These are phyloP conservation scores for Brachyrhaphis roseni DNA, from an alignment of 2,797 vertebrate species.

Conservation along the genomic window DNA sequence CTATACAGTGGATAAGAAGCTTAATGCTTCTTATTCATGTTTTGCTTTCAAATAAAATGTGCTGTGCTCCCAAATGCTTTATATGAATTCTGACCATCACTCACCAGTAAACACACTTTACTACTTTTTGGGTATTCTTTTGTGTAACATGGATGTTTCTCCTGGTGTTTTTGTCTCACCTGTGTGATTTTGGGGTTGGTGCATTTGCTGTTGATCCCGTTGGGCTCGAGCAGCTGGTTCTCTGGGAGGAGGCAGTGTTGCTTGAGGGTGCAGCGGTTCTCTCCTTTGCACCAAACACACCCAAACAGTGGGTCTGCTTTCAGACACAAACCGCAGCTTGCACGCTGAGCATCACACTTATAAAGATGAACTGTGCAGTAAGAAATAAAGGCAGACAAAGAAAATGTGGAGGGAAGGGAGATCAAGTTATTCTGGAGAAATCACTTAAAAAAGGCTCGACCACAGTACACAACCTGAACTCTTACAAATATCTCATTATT, in stretches of 20 bases:
- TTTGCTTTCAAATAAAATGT: background rate
- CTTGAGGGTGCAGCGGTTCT: conserved; percentile 92
- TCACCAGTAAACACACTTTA: background rate
- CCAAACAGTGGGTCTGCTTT: conserved; percentile 94
- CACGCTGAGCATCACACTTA: conserved; percentile 93
- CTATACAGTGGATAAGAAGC: background rate
- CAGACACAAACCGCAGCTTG: conserved; percentile 96
- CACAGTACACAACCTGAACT: conserved; percentile 29
- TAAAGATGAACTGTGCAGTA: conserved; percentile 91
- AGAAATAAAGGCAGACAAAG: conserved; percentile 4
- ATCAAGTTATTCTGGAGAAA: conserved; percentile 28
- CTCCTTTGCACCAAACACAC: conserved; percentile 94
- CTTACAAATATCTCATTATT: conserved; percentile 45
- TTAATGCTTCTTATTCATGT: background rate
- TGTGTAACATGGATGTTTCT: background rate
- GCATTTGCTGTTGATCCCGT: conserved; percentile 93
- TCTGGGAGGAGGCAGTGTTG: conserved; percentile 92
- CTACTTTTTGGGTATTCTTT: background rate
- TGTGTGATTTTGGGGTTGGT: conserved; percentile 94
- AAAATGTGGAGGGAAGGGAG: background rate
- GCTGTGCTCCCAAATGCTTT: background rate
- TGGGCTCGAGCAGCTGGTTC: conserved; percentile 91
- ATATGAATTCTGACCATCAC: background rate
- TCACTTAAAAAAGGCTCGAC: conserved; percentile 20
- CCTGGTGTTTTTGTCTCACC: conserved; percentile 75